Evolutionary conservation across 2,797 vertebrate species (phyloP).

Genomic region (Anguilla anguilla): DNA sequence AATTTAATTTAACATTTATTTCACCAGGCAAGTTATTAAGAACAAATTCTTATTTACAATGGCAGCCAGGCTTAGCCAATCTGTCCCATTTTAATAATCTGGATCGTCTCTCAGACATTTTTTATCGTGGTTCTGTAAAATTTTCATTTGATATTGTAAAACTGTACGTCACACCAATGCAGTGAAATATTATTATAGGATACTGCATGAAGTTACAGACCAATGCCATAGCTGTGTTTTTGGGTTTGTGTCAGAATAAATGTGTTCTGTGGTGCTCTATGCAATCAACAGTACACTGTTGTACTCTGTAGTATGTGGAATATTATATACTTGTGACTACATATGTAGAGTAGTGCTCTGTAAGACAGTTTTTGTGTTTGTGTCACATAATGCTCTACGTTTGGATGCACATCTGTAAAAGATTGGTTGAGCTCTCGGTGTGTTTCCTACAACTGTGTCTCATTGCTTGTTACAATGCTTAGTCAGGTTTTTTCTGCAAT

Average conservation of each 20-base stretch:
- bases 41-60: too few relatives aligned
- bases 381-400: background rate
- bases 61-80: background rate
- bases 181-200: background rate
- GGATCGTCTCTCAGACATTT: background rate
- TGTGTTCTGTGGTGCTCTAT: background rate
- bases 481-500: background rate
- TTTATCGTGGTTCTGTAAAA: background rate
- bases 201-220: background rate
- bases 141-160: background rate
- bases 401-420: background rate
- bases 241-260: conserved; percentile 1
- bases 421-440: background rate
- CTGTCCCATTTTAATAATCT: background rate
- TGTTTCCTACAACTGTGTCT: background rate
- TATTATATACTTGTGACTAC: background rate
- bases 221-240: background rate
- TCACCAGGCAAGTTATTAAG: too few relatives aligned
- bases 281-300: background rate
- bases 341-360: background rate
- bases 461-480: background rate
- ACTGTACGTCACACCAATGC: background rate
- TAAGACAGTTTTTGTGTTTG: background rate
- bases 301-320: background rate
- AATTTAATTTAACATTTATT: too few relatives aligned